Evolutionary conservation across 2,113 vertebrate species (phyloP).

Genomic region (Cathartes aura): DNA sequence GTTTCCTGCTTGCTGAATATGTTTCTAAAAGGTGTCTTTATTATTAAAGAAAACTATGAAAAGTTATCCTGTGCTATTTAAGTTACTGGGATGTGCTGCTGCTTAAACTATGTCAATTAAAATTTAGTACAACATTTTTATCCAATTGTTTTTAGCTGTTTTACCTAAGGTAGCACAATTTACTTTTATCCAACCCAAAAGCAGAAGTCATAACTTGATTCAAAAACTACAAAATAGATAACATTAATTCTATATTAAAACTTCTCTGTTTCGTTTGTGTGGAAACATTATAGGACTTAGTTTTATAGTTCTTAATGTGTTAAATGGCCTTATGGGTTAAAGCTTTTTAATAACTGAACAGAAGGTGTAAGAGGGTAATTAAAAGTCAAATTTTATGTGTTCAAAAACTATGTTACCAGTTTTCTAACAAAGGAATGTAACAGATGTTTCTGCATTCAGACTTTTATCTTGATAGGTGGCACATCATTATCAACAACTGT

Average conservation of each 20-base stretch:
- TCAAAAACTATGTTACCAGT: slow-evolving; percentile 12
- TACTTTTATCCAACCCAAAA: not conserved
- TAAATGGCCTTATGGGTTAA: not conserved
- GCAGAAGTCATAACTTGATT: not conserved
- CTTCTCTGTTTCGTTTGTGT: not conserved
- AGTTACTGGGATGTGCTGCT: not conserved
- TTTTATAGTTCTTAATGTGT: not conserved
- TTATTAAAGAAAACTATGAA: not conserved
- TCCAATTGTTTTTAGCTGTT: not conserved
- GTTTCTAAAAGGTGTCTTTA: not conserved
- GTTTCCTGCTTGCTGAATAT: not conserved
- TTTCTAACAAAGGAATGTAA: slow-evolving; percentile 23
- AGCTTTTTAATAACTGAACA: not conserved
- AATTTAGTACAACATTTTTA: not conserved
- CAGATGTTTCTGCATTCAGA: slow-evolving; percentile 64
- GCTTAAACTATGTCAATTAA: not conserved
- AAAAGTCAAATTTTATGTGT: slow-evolving; percentile 42
- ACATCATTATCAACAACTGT: slow-evolving; percentile 48
- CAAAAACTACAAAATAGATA: not conserved
- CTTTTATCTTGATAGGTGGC: slow-evolving; percentile 55
- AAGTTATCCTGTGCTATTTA: not conserved
- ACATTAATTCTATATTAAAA: not conserved
- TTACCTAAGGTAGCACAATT: not conserved
- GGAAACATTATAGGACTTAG: not conserved
- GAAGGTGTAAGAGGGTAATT: slow-evolving; percentile 32